Base-by-base conservation (phyloP, 1,140 invertebrate genomes). In the Magallana ariakensis region DNA sequence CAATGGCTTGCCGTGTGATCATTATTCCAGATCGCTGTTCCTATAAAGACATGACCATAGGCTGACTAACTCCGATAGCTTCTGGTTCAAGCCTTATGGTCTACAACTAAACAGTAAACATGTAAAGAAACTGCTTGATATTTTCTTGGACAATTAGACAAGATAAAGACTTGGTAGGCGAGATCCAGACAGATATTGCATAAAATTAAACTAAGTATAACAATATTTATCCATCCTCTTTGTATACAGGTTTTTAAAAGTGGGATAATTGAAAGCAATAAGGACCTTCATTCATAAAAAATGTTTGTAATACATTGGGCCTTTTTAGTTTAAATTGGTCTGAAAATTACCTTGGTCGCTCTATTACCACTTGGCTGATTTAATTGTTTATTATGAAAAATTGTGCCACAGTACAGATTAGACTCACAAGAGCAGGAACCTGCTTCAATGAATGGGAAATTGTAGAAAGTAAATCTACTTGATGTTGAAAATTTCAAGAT, bases 181-280 rank as follows among this genome's bases (percentile, higher is more conserved):
- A 46, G 33, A 26, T 26, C 22, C 66, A 75, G 66, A 75, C 66
- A 75, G 66, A 26, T 26, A 75, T 75, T 75, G 15, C 66, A 75
- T 75, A 26, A 75, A 75, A 33, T 75, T 75, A 46, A 75, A 75
- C 66, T 75, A 75, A 75, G 66, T 75, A 26, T 75, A 75, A 75
- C 22, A 75, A 75, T 75, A 75, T 75, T 75, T 75, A 75, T 19
- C 33, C 66, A 75, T 75, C 66, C 66, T 15, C 22, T 75, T 75
- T 22, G 22, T 11, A 22, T 75, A 4, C 66, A 75, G 66, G 22
- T 11, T 75, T 62, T 75, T 75, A 46, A 46, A 75, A 75, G 33
- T 33, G 22, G 26, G 19, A 3, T 46, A 75, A 75, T 75, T 19
- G 66, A 26, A 33, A 26, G 66, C 33, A 33, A 26, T 13, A 22